Base-by-base conservation (phyloP, 2,113 vertebrate genomes). In the Microtus ochrogaster region DNA sequence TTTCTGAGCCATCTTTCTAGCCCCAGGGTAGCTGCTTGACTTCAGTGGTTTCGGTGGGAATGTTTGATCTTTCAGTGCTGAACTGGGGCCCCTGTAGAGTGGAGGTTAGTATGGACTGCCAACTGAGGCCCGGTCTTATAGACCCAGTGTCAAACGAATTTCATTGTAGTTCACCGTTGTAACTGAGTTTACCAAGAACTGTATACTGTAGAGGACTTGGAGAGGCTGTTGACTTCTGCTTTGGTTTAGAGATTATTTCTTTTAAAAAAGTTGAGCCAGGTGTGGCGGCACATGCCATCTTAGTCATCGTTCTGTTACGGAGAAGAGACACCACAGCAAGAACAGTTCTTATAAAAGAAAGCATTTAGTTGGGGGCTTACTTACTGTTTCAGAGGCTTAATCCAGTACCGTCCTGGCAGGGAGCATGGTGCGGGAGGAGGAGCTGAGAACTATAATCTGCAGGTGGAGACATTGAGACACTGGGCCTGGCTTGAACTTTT, bases 11-110 rank as follows among this genome's bases (percentile, higher is more conserved):
- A 47, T 84, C 41, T 19, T 19, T 85, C 63, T 10, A 84, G 41
- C 83, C 30, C 17, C 30, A 66, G 19, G 58, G 44, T 78, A 68
- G 58, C 12, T 65, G 66, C 44, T 93, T 90, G 63, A 55, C 65
- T 76, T 90, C 24, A 73, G 52, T 89, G 39, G 73, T 90, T 96
- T 88, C 92, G 17, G 86, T 33, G 66, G 90, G 81, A 83, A 70
- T 78, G n/a, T 83, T 90, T 93, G 87, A 76, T 14, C 92, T 76
- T 36, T 91, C 92, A 7, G 30, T 90, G 89, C 47, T 92, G 65
- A 94, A n/a, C 41, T 93, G 58, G 65, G 76, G 70, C 85, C 73
- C 94, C 39, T 91, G 14, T 83, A 89, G 65, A 94, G 26, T 94
- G 66, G 4, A 78, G 72, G 26, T 19, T 65, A 63, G 81, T 13